Evolutionary conservation across 1,140 invertebrate species (phyloP).

Genomic region (Ceratina japonica): DNA sequence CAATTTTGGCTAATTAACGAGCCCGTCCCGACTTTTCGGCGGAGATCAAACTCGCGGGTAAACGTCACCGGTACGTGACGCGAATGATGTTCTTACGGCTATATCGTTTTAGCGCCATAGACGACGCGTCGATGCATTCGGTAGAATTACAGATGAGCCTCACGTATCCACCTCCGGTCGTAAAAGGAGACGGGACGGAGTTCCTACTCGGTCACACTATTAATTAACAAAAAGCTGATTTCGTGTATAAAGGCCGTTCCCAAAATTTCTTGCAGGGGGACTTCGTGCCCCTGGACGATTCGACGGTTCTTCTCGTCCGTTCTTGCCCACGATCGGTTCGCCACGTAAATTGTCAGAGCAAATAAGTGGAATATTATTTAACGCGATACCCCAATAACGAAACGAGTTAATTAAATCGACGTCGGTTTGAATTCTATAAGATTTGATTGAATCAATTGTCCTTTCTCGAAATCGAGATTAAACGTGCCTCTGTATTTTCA

Average conservation of each 20-base stretch:
- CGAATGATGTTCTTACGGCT: conserved; percentile 16
- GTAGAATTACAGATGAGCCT: conserved; percentile 29
- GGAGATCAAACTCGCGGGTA: conserved; percentile 40
- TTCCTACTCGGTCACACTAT: conserved; percentile 45
- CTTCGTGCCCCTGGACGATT: neutral
- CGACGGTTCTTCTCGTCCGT: too few relatives aligned
- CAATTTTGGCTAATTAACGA: conserved; percentile 33
- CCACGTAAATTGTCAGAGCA: too few relatives aligned
- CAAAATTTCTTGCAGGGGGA: conserved; percentile 5
- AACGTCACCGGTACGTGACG: conserved; percentile 41
- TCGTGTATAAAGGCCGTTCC: conserved; percentile 31
- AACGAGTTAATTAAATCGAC: too few relatives aligned
- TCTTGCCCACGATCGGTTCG: too few relatives aligned
- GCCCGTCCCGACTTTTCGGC: conserved; percentile 22
- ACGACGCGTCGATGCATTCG: conserved; percentile 34
- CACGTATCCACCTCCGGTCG: conserved; percentile 43
- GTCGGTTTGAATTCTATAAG: too few relatives aligned
- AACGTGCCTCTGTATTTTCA: too few relatives aligned
- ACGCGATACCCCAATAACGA: too few relatives aligned
- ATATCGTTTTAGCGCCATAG: conserved; percentile 45
- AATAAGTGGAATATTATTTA: too few relatives aligned
- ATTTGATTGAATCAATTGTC: too few relatives aligned
- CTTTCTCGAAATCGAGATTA: too few relatives aligned
- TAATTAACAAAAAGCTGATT: conserved; percentile 38
- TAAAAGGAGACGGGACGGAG: conserved; percentile 43